Conservation (phyloP, 1,140 invertebrate species). For the Eriosoma lanigerum region DNA sequence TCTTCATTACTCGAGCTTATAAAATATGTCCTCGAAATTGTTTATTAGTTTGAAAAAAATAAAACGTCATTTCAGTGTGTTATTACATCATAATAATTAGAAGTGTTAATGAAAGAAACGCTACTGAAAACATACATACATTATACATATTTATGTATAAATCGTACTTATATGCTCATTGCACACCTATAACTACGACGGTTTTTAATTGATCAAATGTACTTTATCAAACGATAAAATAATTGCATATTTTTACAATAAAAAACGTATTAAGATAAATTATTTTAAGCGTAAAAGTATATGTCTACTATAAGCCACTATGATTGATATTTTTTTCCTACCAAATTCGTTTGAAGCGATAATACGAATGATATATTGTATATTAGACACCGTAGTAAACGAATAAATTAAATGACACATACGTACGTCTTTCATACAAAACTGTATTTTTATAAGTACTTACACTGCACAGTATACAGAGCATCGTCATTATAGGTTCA, state of each 20-base stretch:
- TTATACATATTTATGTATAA: no score
- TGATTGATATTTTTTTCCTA: background rate
- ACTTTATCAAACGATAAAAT: no score
- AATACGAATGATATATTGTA: background rate
- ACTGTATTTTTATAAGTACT: background rate
- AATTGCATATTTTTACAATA: no score
- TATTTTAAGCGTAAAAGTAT: no score
- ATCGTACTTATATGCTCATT: no score
- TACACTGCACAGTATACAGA: background rate
- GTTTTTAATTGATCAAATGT: no score
- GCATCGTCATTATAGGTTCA: no score
- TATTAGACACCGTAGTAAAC: background rate
- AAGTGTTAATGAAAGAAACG: constrained; percentile 1
- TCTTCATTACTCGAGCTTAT: no score
- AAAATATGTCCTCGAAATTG: constrained; percentile 4
- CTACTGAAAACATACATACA: background rate
- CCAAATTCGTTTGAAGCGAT: background rate
- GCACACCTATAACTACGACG: no score
- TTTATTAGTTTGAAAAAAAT: background rate
- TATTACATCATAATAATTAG: background rate
- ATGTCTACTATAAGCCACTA: no score
- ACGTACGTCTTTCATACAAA: background rate
- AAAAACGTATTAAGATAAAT: no score
- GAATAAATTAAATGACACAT: no score
- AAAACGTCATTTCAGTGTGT: background rate